Base-by-base conservation (phyloP, 2,797 vertebrate genomes). In the Telmatherina bonti region DNA sequence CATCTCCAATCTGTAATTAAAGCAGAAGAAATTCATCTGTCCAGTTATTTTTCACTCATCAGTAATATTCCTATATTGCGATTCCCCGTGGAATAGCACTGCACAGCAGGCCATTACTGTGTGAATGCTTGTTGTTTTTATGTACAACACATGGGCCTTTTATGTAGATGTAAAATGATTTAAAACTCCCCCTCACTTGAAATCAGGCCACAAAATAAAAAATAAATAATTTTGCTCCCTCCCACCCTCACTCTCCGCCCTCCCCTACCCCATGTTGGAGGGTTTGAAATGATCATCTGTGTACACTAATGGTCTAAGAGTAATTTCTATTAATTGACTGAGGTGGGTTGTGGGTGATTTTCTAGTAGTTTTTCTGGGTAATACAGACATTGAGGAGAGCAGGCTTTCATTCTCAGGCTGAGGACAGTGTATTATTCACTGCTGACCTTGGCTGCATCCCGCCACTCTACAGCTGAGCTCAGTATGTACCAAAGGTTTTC, bases 61-160 rank as follows among this genome's bases (percentile, higher is more conserved):
- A 74, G 83, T 91, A 92, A 93, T 90, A 88, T 87, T 87, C 83
- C 83, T 88, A 85, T 77, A 88, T 92, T 89, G 89, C 91, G 84
- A 81, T 81, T 91, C 87, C 85, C 85, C 45, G 79, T 85, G 82
- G 92, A 90, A 90, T 85, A 73, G 84, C 69, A 55, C 79, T 88
- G 87, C 87, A 89, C 87, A 84, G 85, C 89, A 91, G 81, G 79
- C 88, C 90, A 89, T 91, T 92, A 88, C 79, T 77, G 72, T 76
- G 76, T 87, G 71, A 88, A 83, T 82, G 72, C 80, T 56, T 65
- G 16, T 11, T 63, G 71, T 62, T 62, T 49, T 81, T 72, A 68
- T 70, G 43, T 67, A 53, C n/a, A 81, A 66, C 76, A 89, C 76
- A 79, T 61, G 72, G 67, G 74, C 61, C 71, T 86, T 85, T 92